Conservation (phyloP, 1,140 invertebrate species). For the Neocloeon triangulifer region DNA sequence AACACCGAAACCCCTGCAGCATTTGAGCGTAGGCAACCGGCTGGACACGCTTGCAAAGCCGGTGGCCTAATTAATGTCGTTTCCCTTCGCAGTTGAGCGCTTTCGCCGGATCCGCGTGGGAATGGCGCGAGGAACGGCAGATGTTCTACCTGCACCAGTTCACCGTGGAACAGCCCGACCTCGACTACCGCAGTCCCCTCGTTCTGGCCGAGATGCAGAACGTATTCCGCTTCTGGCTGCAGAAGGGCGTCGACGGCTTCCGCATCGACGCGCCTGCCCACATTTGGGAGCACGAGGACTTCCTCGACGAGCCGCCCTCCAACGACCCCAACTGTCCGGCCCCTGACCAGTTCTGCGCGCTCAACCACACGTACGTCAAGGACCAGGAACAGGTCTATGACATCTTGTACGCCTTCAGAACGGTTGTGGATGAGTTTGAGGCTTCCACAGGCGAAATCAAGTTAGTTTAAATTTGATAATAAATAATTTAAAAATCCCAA, state of each 20-base stretch:
- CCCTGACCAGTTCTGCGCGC: constrained; percentile 12
- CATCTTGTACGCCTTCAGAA: constrained; percentile 11
- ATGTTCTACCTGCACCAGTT: constrained; percentile 41
- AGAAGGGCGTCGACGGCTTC: constrained; percentile 45
- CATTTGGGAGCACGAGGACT: constrained; percentile 14
- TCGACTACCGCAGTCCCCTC: constrained; percentile 35
- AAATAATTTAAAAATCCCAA: too few species aligned
- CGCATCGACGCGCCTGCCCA: constrained; percentile 29
- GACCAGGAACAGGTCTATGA: constrained; percentile 11
- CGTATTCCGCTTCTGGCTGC: constrained; percentile 31
- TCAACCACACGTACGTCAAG: constrained; percentile 15
- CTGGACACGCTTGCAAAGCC: too few species aligned
- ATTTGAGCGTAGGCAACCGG: too few species aligned
- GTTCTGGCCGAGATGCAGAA: constrained; percentile 23
- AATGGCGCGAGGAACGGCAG: constrained; percentile 21
- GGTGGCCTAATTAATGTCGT: too few species aligned
- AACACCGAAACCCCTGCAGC: too few species aligned
- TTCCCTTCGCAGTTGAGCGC: neutral
- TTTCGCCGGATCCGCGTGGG: constrained; percentile 26
- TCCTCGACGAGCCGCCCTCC: constrained; percentile 15
- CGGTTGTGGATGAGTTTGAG: constrained; percentile 5
- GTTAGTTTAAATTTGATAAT: too few species aligned
- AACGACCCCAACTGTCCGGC: neutral
- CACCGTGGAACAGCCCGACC: constrained; percentile 33
- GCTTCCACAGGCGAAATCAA: neutral